Conservation (phyloP, 2,888 invertebrate species). For the Dryobota labecula region DNA sequence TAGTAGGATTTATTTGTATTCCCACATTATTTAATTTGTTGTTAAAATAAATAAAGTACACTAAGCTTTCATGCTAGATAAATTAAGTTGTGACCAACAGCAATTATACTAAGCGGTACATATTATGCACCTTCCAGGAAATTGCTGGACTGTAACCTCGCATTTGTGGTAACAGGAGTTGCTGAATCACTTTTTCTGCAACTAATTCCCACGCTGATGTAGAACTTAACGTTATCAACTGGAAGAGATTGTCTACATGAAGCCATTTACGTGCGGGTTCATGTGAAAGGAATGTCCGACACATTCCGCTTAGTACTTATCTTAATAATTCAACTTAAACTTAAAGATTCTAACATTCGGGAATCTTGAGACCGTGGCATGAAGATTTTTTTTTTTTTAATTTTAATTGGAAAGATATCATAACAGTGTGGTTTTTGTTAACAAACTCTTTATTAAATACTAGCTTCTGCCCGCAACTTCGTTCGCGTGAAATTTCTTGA, state of each 20-base stretch:
- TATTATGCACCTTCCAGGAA: conserved; percentile 39
- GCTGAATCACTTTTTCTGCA: conserved; percentile 44
- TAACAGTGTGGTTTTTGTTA: not conserved
- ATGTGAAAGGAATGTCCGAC: conserved; percentile 33
- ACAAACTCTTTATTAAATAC: not conserved
- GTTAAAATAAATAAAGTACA: conserved; percentile 22
- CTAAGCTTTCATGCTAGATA: conserved; percentile 17
- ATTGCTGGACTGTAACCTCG: conserved; percentile 34
- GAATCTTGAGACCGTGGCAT: conserved; percentile 11
- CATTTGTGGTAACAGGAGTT: conserved; percentile 50
- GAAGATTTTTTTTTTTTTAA: not conserved
- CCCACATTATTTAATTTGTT: conserved; percentile 1
- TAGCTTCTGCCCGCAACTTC: no score
- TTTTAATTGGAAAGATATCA: not conserved
- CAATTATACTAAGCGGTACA: conserved; percentile 33
- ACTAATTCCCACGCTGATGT: conserved; percentile 39
- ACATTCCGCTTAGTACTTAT: conserved; percentile 6
- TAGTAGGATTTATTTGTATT: not conserved
- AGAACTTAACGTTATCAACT: conserved; percentile 33
- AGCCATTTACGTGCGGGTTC: conserved; percentile 13
- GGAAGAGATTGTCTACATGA: conserved; percentile 35
- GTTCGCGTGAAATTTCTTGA: no score
- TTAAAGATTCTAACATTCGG: conserved; percentile 7
- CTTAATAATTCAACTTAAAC: conserved; percentile 23
- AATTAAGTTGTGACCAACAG: conserved; percentile 24